These are phyloP conservation scores for Diorhabda sublineata DNA, from an alignment of 1,140 invertebrate genomes.

Conservation along the genomic window DNA sequence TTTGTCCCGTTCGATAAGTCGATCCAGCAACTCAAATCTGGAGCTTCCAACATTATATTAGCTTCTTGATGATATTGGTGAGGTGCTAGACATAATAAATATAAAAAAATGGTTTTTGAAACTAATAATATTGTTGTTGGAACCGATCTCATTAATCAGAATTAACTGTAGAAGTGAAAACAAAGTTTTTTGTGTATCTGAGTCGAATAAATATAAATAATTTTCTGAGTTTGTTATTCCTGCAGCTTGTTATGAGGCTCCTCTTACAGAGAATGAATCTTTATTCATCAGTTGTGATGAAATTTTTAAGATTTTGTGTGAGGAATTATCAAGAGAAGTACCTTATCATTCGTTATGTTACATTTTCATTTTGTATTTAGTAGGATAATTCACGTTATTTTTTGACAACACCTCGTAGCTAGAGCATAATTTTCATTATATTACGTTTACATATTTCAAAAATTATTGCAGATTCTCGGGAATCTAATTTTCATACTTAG, in stretches of 20 bases:
- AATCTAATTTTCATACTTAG: too few species aligned
- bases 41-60: conserved; percentile 75
- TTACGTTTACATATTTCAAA: too few species aligned
- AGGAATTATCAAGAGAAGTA: too few species aligned
- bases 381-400: too few species aligned
- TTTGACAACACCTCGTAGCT: too few species aligned
- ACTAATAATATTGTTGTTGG: conserved; percentile 88
- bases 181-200: conserved; percentile 73
- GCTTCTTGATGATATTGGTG: conserved; percentile 90
- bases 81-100: conserved; percentile 70
- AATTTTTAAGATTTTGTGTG: neutral
- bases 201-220: conserved; percentile 97
- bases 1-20: conserved; percentile 91
- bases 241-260: conserved; percentile 66
- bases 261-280: conserved; percentile 30
- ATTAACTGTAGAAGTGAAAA: conserved; percentile 84
- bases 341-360: too few species aligned
- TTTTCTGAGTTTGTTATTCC: conserved; percentile 86
- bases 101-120: conserved; percentile 80
- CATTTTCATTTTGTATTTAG: too few species aligned
- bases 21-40: conserved; percentile 80
- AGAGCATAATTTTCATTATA: too few species aligned
- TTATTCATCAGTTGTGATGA: conserved; percentile 44
- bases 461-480: too few species aligned
- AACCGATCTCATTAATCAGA: conserved; percentile 87